Evolutionary conservation across 2,888 invertebrate species (phyloP).

Genomic region (Dromius quadrimaculatus): DNA sequence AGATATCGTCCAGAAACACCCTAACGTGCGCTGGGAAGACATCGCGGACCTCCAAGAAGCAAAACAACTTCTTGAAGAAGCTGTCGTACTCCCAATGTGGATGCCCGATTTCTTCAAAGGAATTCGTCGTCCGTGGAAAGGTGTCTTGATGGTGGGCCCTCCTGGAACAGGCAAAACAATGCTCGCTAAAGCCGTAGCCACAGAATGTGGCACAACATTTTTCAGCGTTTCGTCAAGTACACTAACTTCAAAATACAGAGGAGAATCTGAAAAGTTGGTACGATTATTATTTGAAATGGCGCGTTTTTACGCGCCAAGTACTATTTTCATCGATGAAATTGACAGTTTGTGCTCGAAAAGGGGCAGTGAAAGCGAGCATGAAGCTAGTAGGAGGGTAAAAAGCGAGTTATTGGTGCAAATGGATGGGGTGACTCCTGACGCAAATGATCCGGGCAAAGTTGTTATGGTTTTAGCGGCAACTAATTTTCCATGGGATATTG

Average conservation of each 20-base stretch:
- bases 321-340: slow-evolving; percentile 99
- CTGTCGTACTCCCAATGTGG: slow-evolving; percentile 96
- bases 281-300: slow-evolving; percentile 98
- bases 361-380: slow-evolving; percentile 97
- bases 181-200: slow-evolving; percentile 97
- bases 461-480: slow-evolving; percentile 99
- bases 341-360: slow-evolving; percentile 96
- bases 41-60: slow-evolving; percentile 92
- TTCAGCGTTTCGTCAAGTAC: slow-evolving; percentile 98
- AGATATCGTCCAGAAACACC: slow-evolving; percentile 97
- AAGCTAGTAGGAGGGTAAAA: slow-evolving; percentile 96
- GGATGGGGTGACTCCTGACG: slow-evolving; percentile 91
- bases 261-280: slow-evolving; percentile 98
- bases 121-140: slow-evolving; percentile 96
- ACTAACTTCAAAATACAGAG: slow-evolving; percentile 96
- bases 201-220: slow-evolving; percentile 97
- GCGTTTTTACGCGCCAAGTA: slow-evolving; percentile 97
- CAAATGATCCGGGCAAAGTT: slow-evolving; percentile 76
- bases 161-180: slow-evolving; percentile 96
- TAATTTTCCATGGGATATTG: slow-evolving; percentile 99
- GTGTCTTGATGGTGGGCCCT: slow-evolving; percentile 93
- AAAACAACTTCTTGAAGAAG: slow-evolving; percentile 92
- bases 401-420: slow-evolving; percentile 98
- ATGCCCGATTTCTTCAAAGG: slow-evolving; percentile 99
- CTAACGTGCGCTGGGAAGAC: slow-evolving; percentile 96